A percentile compares a stretch with the other conserved stretches of the same genome.
Conservation (phyloP, 2,888 invertebrate genomes). For the Dryocosmus kuriphilus region DNA sequence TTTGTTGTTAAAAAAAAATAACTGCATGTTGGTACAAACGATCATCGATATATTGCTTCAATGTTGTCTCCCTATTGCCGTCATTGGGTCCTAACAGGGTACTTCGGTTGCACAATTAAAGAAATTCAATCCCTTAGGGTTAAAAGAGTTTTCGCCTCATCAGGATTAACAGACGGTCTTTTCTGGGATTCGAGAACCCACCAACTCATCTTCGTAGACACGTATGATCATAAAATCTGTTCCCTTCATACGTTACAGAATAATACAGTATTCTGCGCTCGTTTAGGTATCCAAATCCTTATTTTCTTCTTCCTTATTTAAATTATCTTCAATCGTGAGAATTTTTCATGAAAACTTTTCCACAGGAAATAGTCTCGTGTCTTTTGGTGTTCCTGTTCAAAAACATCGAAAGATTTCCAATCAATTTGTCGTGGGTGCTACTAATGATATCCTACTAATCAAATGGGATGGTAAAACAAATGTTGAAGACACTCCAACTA, state of each 20-base stretch:
- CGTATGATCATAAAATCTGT: constrained; percentile 78
- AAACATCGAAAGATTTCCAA: constrained; percentile 74
- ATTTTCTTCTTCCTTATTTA: too few species aligned
- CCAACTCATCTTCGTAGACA: constrained; percentile 83
- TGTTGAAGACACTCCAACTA: constrained; percentile 52
- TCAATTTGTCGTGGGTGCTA: constrained; percentile 79
- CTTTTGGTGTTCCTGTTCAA: constrained; percentile 77
- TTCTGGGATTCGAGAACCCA: constrained; percentile 81
- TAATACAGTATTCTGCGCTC: constrained; percentile 64
- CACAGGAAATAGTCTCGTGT: constrained; percentile 79
- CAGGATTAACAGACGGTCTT: too few species aligned
- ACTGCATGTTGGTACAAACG: too few species aligned
- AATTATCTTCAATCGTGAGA: background rate
- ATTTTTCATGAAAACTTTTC: background rate
- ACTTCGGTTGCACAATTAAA: too few species aligned
- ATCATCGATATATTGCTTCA: too few species aligned
- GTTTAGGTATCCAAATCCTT: too few species aligned
- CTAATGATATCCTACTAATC: constrained; percentile 59
- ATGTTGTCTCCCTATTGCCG: too few species aligned
- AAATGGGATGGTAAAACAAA: constrained; percentile 74
- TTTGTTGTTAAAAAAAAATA: too few species aligned
- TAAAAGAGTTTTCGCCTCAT: constrained; percentile 54
- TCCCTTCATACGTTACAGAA: constrained; percentile 77
- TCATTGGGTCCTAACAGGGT: too few species aligned
- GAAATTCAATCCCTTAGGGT: constrained; percentile 39